phyloP scores from a whole-genome alignment of 2,797 vertebrate genomes.

The Octomys mimax region DNA sequence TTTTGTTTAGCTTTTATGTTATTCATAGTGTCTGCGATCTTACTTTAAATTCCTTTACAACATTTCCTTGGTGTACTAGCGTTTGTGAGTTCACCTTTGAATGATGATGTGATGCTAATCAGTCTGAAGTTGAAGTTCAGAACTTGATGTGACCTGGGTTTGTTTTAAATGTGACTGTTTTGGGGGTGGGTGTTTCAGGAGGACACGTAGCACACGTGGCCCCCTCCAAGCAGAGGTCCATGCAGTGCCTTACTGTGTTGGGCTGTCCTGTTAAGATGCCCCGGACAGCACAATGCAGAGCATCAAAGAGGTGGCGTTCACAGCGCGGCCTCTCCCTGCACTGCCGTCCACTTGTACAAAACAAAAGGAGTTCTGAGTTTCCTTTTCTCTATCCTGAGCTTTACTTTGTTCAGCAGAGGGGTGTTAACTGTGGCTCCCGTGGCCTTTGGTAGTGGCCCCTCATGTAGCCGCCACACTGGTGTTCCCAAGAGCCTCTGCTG shows the following conservation, averaged over 20 bases:
- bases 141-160: not conserved
- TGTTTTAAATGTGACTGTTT: not conserved
- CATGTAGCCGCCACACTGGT: not conserved
- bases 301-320: not conserved
- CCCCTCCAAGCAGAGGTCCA: not conserved
- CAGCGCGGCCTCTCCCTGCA: not conserved
- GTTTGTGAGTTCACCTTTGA: constrained; percentile 13
- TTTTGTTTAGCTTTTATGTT: constrained; percentile 66
- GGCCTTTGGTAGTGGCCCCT: not conserved
- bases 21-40: constrained; percentile 75
- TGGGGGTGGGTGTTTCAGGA: not conserved
- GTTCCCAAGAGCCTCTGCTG: not conserved
- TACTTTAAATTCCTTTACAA: constrained; percentile 75
- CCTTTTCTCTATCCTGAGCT: not conserved
- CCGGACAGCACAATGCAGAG: not conserved
- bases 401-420: not conserved
- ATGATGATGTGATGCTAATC: not conserved
- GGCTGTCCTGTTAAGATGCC: not conserved
- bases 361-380: not conserved
- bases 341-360: not conserved
- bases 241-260: not conserved
- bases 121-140: constrained; percentile 38
- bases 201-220: not conserved
- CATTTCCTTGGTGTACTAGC: constrained; percentile 73
- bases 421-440: not conserved